A percentile compares a stretch with the other conserved stretches of the same genome.
phyloP scores from a whole-genome alignment of 2,888 invertebrate genomes.

The Diarsia brunnea region DNA sequence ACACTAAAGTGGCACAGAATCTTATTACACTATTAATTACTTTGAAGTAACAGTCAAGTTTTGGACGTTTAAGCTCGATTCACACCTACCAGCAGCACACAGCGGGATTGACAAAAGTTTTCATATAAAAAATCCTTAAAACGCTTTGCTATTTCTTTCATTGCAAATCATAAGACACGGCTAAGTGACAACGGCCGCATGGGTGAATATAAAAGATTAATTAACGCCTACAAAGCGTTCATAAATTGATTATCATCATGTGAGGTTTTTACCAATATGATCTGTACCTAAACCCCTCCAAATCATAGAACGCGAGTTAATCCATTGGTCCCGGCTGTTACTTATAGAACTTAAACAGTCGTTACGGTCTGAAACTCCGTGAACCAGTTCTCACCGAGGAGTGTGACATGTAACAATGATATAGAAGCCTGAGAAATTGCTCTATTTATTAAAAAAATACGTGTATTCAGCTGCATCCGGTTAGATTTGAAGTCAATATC shows the following conservation, averaged over 20 bases:
- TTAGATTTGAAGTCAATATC: background rate
- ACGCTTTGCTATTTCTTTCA: background rate
- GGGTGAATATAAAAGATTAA: background rate
- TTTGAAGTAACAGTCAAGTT: conserved; percentile 16
- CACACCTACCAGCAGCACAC: background rate
- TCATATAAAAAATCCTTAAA: background rate
- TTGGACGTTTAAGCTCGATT: conserved; percentile 14
- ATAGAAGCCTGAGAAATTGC: background rate
- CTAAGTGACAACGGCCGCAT: background rate
- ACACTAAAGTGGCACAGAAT: conserved; percentile 42
- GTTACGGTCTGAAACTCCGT: background rate
- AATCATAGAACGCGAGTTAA: background rate
- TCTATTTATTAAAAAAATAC: background rate
- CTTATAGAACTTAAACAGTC: background rate
- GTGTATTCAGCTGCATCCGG: background rate
- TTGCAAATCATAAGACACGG: background rate
- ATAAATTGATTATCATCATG: background rate
- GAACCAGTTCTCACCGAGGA: background rate
- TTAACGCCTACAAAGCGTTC: background rate
- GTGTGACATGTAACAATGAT: background rate
- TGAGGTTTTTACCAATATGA: background rate
- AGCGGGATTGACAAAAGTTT: background rate
- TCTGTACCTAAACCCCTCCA: background rate
- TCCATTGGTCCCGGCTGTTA: background rate
- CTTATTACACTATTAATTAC: conserved; percentile 29